A percentile compares a stretch with the other conserved stretches of the same genome.
Evolutionary conservation across 2,113 vertebrate genomes (phyloP).

Genomic region (Chaenocephalus aceratus): DNA sequence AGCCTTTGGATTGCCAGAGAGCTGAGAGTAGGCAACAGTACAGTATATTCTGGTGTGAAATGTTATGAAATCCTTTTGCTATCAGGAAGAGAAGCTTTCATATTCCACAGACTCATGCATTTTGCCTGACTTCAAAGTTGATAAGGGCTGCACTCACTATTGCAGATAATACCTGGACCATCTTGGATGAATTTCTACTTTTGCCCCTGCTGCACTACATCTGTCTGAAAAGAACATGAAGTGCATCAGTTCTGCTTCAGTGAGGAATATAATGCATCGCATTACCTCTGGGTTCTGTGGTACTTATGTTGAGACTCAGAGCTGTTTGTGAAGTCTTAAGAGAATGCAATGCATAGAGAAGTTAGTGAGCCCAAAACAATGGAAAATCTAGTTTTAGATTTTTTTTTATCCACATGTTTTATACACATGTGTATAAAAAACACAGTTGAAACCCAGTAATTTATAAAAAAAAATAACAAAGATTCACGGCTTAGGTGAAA

Average conservation of each 20-base stretch:
- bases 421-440: neutral
- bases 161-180: conserved; percentile 58
- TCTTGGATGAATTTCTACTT: conserved; percentile 61
- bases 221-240: conserved; percentile 50
- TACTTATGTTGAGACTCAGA: conserved; percentile 25
- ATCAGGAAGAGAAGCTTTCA: conserved; percentile 49
- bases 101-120: conserved; percentile 49
- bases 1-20: conserved; percentile 47
- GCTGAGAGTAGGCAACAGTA: conserved; percentile 47
- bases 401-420: neutral
- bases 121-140: conserved; percentile 64
- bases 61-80: conserved; percentile 63
- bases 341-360: conserved; percentile 27
- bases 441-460: neutral
- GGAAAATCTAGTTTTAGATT: conserved; percentile 24
- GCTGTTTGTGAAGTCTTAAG: neutral
- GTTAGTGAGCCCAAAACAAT: conserved; percentile 36
- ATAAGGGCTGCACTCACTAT: conserved; percentile 48
- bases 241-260: conserved; percentile 43
- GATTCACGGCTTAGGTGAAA: neutral
- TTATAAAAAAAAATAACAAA: neutral
- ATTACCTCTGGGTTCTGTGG: conserved; percentile 22
- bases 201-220: conserved; percentile 41
- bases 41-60: conserved; percentile 59
- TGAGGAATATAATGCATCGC: conserved; percentile 43